phyloP scores from a whole-genome alignment of 2,113 vertebrate genomes.

The Epinephelus cyanopodus region DNA sequence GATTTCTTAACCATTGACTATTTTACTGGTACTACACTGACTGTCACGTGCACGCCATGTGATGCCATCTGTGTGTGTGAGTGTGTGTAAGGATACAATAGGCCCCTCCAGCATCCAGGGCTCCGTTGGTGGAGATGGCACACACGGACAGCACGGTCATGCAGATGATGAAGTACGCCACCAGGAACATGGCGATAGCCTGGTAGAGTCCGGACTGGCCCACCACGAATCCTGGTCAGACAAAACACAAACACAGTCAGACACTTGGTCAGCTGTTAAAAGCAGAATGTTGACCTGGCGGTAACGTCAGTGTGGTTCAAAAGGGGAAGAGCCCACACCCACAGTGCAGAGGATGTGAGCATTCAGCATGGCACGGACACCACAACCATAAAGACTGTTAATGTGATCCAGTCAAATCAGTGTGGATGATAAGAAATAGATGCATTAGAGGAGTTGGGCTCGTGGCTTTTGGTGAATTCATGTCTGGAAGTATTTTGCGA shows the following conservation, averaged over 20 bases:
- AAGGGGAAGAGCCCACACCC: neutral
- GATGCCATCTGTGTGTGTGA: neutral
- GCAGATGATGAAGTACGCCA: slow-evolving; percentile 93
- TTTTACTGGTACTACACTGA: neutral
- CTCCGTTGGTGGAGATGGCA: slow-evolving; percentile 94
- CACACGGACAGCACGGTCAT: slow-evolving; percentile 94
- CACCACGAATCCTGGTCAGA: slow-evolving; percentile 89
- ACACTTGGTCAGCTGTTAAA: neutral
- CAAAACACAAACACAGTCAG: slow-evolving; percentile 27
- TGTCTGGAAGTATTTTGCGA: too few relatives aligned
- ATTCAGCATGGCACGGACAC: neutral
- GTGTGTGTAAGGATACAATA: slow-evolving; percentile 90
- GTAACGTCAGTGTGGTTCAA: neutral
- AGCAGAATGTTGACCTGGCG: neutral
- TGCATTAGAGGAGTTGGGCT: too few relatives aligned
- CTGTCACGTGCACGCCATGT: slow-evolving; percentile 7
- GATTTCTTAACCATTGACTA: neutral
- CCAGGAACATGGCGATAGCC: slow-evolving; percentile 87
- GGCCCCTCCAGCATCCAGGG: slow-evolving; percentile 92
- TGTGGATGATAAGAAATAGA: neutral
- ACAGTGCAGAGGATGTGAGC: neutral
- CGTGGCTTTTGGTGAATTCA: too few relatives aligned
- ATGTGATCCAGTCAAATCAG: accelerated
- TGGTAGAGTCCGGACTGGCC: slow-evolving; percentile 92
- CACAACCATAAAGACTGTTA: neutral